Base-by-base conservation (phyloP, 2,797 vertebrate species). In the Heteromormyrus szaboi region DNA sequence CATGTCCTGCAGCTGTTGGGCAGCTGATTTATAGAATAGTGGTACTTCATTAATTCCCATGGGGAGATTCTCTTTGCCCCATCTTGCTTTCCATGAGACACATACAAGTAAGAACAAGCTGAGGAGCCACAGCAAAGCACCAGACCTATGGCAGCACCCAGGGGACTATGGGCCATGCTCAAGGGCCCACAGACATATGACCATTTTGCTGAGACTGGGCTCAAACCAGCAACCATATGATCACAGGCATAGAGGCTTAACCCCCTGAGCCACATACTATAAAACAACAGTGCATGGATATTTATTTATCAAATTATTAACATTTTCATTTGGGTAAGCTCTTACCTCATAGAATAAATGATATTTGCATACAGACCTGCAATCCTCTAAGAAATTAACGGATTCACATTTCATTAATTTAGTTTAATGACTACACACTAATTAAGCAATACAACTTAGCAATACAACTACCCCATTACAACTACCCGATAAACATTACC, bases 1-100 rank as follows among this genome's bases (percentile, higher is more conserved):
- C 48, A 95, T 91, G 7, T 95, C 94, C 87, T 95, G 95, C 17
- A 96, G 94, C 88, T 56, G 92, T 8, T 92, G 89, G 0, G 92
- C 91, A 91, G 95, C 96, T 96, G 54, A 19, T 90, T 72, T 4
- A 90, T 3, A 54, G 87, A 76, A 50, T 56, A 83, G 41, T 2
- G 44, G 37, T 72, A 72, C 12, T 37, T 37, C 2, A 72, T 37
- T 37, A 72, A 37, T 17, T 37, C 65, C 29, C 65, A 68, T 68
- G 65, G 65, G 1, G 25, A 68, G 9, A 72, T 72, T 37, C 25
- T 29, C 29, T 68, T 33, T 68, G 65, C 4, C 65, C 65, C 29
- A 33, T 33, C 65, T 33, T 68, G 65, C 65, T 68, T 33, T 68
- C 12, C 25, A 33, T 33, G 65, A 68, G 25, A 65, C 62, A 65